Evolutionary conservation across 2,888 invertebrate species (phyloP).

Genomic region (Leptothorax acervorum): DNA sequence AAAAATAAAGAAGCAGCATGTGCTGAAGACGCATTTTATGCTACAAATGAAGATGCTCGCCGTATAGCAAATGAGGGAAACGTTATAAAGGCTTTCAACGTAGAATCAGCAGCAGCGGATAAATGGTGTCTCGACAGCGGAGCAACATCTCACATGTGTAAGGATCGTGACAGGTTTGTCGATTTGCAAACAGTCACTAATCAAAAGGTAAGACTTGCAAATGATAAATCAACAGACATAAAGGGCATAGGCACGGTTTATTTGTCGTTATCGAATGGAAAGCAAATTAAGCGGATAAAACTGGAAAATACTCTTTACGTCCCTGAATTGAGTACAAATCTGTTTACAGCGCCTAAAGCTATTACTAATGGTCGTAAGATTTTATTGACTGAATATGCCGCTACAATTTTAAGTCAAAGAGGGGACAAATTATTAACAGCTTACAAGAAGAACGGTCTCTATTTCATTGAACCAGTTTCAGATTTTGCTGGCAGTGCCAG

Average conservation of each 20-base stretch:
- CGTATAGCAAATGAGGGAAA: not conserved
- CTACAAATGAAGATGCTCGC: not conserved
- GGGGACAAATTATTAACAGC: not conserved
- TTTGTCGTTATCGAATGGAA: not conserved
- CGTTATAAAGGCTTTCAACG: not conserved
- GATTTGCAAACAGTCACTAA: not conserved
- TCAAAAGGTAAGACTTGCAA: not conserved
- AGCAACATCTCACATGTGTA: not conserved
- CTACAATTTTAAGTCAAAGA: not conserved
- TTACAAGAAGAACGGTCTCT: not conserved
- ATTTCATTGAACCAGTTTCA: not conserved
- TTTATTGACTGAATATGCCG: not conserved
- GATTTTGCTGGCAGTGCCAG: not conserved
- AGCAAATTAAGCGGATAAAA: not conserved
- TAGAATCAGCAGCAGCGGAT: not conserved
- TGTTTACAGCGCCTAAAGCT: not conserved
- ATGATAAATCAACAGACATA: not conserved
- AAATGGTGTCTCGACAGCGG: not conserved
- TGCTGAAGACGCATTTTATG: not conserved
- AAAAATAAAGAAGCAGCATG: not conserved
- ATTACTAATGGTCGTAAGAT: not conserved
- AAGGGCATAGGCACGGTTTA: not conserved
- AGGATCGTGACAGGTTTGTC: too few species aligned
- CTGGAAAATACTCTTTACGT: not conserved
- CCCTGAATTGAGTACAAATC: not conserved